These are phyloP conservation scores for Caenorhabditis wallacei DNA, from an alignment of 2,888 invertebrate species.

Conservation along the genomic window DNA sequence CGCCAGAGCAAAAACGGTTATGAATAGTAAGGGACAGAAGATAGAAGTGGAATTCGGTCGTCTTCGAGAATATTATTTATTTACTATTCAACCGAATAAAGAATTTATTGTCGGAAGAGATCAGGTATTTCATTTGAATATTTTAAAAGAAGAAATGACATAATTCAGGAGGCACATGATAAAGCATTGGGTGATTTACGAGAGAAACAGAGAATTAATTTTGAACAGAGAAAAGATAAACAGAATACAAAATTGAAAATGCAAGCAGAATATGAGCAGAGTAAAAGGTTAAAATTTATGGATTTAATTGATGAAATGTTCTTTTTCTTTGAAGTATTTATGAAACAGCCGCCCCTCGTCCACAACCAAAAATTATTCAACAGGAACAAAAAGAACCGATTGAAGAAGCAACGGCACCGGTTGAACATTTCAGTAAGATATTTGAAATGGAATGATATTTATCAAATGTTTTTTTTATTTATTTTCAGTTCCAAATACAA, in stretches of 20 bases:
- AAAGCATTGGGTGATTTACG: slow-evolving; percentile 8
- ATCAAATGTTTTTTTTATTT: too few relatives aligned
- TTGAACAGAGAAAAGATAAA: slow-evolving; percentile 4
- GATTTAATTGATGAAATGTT: background rate
- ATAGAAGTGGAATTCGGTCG: slow-evolving; percentile 48
- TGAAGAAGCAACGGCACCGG: background rate
- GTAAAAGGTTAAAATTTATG: slow-evolving; percentile 12
- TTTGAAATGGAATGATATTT: background rate
- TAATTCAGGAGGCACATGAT: slow-evolving; percentile 15
- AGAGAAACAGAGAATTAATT: slow-evolving; percentile 1
- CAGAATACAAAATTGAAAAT: slow-evolving; percentile 2
- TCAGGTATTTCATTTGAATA: background rate
- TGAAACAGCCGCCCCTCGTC: background rate
- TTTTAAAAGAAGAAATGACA: too few relatives aligned
- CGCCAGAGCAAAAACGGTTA: slow-evolving; percentile 6
- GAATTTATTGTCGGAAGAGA: slow-evolving; percentile 8
- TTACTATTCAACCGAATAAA: slow-evolving; percentile 18
- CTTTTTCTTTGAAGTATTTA: background rate
- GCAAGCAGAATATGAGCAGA: slow-evolving; percentile 35
- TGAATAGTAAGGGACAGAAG: slow-evolving; percentile 19
- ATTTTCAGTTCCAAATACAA: slow-evolving; percentile 32
- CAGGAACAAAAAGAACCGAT: background rate
- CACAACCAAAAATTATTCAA: background rate
- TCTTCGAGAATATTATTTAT: slow-evolving; percentile 31
- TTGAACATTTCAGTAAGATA: slow-evolving; percentile 7